A percentile compares a stretch with the other conserved stretches of the same genome.
phyloP scores from a whole-genome alignment of 2,797 vertebrate species.

The Hylomyscus alleni region DNA sequence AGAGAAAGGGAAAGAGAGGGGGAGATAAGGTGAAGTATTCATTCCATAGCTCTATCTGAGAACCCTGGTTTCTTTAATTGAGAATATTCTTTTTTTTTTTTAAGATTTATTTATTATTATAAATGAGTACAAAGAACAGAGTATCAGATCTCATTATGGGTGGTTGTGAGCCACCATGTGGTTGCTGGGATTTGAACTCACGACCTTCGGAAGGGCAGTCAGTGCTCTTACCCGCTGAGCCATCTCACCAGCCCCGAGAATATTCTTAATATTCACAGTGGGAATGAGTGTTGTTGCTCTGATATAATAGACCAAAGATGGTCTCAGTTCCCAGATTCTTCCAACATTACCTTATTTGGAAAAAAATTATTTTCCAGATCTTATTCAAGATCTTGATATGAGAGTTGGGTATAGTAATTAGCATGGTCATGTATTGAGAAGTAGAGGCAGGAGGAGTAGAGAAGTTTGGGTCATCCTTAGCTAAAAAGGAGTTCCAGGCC shows the following conservation, averaged over 20 bases:
- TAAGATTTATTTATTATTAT: no score
- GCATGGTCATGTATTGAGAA: no score
- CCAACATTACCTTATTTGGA: conserved; percentile 24
- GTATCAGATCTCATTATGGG: no score
- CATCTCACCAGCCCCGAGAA: no score
- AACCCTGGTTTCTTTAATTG: not conserved
- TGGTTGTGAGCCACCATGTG: no score
- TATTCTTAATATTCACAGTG: not conserved
- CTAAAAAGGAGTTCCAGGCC: not conserved
- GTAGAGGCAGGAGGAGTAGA: not conserved
- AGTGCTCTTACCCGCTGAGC: no score
- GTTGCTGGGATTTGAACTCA: no score
- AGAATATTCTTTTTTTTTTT: conserved; percentile 45
- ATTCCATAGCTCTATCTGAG: not conserved
- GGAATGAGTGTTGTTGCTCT: not conserved
- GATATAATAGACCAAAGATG: not conserved
- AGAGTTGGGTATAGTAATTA: not conserved
- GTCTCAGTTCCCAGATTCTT: not conserved
- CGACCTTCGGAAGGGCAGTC: no score
- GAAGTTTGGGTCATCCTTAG: not conserved
- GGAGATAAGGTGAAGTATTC: not conserved
- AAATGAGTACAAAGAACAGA: no score
- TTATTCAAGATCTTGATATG: not conserved
- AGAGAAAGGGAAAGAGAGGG: not conserved
- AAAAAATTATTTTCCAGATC: not conserved